Base-by-base conservation (phyloP, 2,888 invertebrate species). In the Pasiphila rectangulata region DNA sequence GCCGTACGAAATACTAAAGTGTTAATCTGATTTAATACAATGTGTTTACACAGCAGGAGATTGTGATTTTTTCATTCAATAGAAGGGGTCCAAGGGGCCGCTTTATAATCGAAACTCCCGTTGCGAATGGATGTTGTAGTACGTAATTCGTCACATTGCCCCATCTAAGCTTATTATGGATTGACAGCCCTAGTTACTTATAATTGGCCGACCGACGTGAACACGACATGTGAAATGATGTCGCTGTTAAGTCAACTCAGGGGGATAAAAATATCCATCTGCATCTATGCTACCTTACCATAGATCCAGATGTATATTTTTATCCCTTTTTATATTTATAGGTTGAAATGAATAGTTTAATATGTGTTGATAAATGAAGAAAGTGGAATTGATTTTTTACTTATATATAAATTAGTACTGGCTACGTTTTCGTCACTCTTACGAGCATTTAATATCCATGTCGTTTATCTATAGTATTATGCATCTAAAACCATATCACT, bases 1-100 rank as follows among this genome's bases (percentile, higher is more conserved):
- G 63, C 61, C 67, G 70, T 57, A 71, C 74, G 73, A 71, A 72
- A 72, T 79, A 80, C 39, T 35, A 48, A 44, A 86, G 86, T 85
- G 87, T 85, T 86, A 87, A 88, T 87, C 87, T 82, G 85, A 86
- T 86, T 83, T 81, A 75, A 79, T 78, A 73, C 77, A 83, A 82
- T 85, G 81, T 83, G 73, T 79, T 74, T 72, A 70, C 79, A 50
- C 83, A 76, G 79, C 79, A 70, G 83, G 83, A 73, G 75, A 70
- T 63, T 64, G 72, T 72, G 75, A 72, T 74, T 69, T 77, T 82
- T 76, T 70, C 19, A 19, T 51, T 46, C 39, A 49, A 64, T 70
- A 66, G 57, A 69, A 74, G 66, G 78, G 78, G 69, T 61, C 32
- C 17, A n/a, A 19, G 4, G 17, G 32, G 32, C 9, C 62, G 54